Evolutionary conservation across 2,113 vertebrate species (phyloP).

Genomic region (Petromus typicus): DNA sequence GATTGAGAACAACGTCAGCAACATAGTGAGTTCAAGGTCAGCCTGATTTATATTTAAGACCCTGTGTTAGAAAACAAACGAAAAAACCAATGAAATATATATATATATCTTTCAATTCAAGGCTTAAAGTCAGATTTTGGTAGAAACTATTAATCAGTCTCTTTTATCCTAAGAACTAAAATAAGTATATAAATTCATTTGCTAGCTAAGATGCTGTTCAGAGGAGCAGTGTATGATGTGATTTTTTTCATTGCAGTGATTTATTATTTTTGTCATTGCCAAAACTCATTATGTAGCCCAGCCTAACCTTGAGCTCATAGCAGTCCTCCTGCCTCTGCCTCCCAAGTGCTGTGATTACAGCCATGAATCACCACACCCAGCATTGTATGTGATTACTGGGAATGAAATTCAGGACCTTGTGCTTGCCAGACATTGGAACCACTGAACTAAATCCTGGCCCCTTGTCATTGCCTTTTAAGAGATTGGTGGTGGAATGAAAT

Average conservation of each 20-base stretch:
- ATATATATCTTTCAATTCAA: background rate
- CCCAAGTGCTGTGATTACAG: no score
- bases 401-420: no score
- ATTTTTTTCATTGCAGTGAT: background rate
- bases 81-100: background rate
- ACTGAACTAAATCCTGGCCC: no score
- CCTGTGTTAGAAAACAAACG: background rate
- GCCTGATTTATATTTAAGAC: background rate
- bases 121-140: background rate
- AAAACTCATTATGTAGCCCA: no score
- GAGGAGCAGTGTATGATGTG: background rate
- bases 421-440: no score
- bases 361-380: no score
- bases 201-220: background rate
- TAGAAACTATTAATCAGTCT: background rate
- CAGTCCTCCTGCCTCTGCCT: no score
- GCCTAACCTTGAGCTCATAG: no score
- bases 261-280: background rate
- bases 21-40: background rate
- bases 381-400: no score
- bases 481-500: background rate
- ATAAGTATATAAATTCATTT: background rate
- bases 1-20: no score
- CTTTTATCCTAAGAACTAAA: conserved; percentile 17
- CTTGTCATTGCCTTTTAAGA: background rate